Evolutionary conservation across 2,888 invertebrate species (phyloP).

Genomic region (Rhaphigaster nebulosa): DNA sequence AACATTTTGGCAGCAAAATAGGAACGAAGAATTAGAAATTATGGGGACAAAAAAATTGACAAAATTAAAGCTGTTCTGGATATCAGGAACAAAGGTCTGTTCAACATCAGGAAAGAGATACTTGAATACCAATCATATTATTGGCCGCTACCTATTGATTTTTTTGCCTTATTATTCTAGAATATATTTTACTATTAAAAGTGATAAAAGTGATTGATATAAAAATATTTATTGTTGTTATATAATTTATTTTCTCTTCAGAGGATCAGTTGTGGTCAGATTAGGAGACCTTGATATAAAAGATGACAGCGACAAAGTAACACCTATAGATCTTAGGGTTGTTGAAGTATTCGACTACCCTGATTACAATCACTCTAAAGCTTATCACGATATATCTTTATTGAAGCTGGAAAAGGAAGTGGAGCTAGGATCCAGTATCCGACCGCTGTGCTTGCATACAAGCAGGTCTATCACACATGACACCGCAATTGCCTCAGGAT

Average conservation of each 20-base stretch:
- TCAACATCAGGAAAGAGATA: neutral
- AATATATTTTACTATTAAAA: neutral
- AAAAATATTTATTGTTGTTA: neutral
- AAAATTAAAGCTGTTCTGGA: neutral
- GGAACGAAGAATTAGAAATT: neutral
- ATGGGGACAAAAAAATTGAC: neutral
- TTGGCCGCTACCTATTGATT: neutral
- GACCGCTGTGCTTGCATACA: slow-evolving; percentile 60
- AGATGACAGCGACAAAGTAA: slow-evolving; percentile 52
- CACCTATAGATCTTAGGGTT: slow-evolving; percentile 53
- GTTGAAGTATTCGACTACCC: slow-evolving; percentile 59
- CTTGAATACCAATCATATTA: neutral
- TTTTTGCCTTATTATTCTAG: neutral
- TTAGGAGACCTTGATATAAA: slow-evolving; percentile 60
- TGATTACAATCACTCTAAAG: slow-evolving; percentile 17
- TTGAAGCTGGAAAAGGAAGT: slow-evolving; percentile 59
- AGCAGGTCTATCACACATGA: neutral
- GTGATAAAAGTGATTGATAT: neutral
- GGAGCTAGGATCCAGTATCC: slow-evolving; percentile 55
- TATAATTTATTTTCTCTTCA: neutral
- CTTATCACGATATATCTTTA: slow-evolving; percentile 61
- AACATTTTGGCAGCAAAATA: neutral
- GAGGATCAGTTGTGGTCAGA: slow-evolving; percentile 52
- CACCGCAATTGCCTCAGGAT: slow-evolving; percentile 50
- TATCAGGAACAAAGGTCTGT: no score